Evolutionary conservation across 1,140 invertebrate species (phyloP), one percentile per base, ranked within the genome.

Genomic region (Nasonia longicornis): DNA sequence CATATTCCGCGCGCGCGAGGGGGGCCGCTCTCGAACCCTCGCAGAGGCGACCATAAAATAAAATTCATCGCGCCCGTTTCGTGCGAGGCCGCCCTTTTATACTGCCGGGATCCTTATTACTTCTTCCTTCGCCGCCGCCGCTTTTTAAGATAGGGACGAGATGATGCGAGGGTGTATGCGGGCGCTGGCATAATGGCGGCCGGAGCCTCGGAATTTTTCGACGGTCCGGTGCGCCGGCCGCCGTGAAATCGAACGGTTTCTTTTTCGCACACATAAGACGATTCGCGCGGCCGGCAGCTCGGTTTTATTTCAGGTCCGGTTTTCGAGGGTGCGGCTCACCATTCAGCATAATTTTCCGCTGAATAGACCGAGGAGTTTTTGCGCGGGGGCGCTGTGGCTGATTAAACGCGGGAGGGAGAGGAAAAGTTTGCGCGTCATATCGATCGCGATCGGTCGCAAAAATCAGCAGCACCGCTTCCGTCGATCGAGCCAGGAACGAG

Each of bases 21-120:
- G 82, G 86, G 83, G 84, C 80, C 52, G 45, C 12, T 20, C 52
- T 58, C 26, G 64, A 84, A 84, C 86, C 82, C 81, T 67, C 79
- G 26, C 38, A 42, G 58, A 67, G 82, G 77, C 80, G 85, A 85
- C 89, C 88, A 89, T 90, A 90, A 90, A 90, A 91, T 91, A 90
- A 91, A 91, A 90, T 91, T 91, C 89, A 91, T 90, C 89, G 89
- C 83, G 83, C 82, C 84, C 80, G 74, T 85, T 86, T 88, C 86
- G 83, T 83, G 84, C 67, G 77, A 83, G 78, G 31, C 79, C 77
- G 83, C 77, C 83, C 84, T 81, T 84, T 84, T 86, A 77, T 85
- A 82, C 77, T 8, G 45, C 45, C 4, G 4, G 31, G 12, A 29
- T 42, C 63, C 16, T 16, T 66, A 73, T 58, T 48, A 16, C 64